A percentile compares a stretch with the other conserved stretches of the same genome.
phyloP scores from a whole-genome alignment of 2,113 vertebrate species.

The Neodon shergylaensis region DNA sequence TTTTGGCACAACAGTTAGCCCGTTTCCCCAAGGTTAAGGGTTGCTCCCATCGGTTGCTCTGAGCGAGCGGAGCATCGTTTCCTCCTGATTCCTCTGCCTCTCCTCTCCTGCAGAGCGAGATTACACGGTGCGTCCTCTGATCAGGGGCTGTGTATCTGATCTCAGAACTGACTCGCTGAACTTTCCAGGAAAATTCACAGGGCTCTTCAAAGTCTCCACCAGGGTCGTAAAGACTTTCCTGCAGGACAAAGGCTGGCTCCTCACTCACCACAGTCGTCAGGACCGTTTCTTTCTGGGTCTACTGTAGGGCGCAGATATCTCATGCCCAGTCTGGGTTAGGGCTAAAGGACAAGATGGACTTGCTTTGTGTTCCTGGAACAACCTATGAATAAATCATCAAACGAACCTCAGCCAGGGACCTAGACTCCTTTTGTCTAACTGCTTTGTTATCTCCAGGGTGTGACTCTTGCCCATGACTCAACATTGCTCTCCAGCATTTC shows the following conservation, averaged over 20 bases:
- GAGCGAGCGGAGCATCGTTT: background rate
- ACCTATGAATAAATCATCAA: background rate
- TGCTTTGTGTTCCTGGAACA: background rate
- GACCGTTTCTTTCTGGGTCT: background rate
- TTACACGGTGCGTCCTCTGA: background rate
- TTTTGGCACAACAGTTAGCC: background rate
- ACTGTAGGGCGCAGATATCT: background rate
- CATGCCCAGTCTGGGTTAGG: background rate
- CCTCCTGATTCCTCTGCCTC: background rate
- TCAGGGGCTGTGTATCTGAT: background rate
- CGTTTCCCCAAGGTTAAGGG: background rate
- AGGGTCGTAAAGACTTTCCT: background rate
- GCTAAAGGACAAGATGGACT: background rate
- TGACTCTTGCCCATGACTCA: background rate
- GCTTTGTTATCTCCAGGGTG: background rate
- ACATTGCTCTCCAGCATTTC: background rate
- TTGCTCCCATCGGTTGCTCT: background rate
- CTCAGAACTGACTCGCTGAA: background rate
- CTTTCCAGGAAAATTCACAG: background rate
- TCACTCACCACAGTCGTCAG: fast-evolving
- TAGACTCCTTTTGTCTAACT: background rate
- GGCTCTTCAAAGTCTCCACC: background rate
- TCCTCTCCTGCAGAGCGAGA: background rate
- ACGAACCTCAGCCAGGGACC: background rate
- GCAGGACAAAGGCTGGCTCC: background rate